phyloP scores from a whole-genome alignment of 2,113 vertebrate genomes.

The Colossoma macropomum region DNA sequence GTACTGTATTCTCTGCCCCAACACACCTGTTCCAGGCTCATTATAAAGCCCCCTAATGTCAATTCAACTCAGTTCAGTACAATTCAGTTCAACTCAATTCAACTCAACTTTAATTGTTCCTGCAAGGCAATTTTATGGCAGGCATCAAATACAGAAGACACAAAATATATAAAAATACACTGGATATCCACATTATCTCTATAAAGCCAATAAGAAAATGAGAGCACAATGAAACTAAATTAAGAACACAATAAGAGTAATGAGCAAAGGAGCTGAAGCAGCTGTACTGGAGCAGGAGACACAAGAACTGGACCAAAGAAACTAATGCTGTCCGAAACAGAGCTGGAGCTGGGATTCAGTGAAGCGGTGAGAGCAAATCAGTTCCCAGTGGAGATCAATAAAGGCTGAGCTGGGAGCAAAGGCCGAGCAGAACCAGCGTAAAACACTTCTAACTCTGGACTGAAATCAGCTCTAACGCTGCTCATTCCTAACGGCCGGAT shows the following conservation, averaged over 20 bases:
- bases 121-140: no score
- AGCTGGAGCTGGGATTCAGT: not conserved
- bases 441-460: not conserved
- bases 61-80: no score
- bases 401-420: constrained; percentile 49
- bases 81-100: no score
- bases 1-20: no score
- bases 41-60: no score
- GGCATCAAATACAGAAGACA: not conserved
- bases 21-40: no score
- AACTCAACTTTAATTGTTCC: no score
- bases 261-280: not conserved
- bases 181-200: not conserved
- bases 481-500: constrained; percentile 42
- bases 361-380: constrained; percentile 24
- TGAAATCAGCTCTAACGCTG: not conserved
- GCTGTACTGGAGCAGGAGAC: not conserved
- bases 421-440: constrained; percentile 20
- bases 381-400: constrained; percentile 53
- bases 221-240: not conserved
- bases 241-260: no score
- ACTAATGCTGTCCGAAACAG: not conserved
- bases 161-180: not conserved
- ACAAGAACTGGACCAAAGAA: not conserved
- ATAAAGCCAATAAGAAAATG: not conserved